Conservation (phyloP, 2,797 vertebrate species). For the Pipistrellus pipistrellus region DNA sequence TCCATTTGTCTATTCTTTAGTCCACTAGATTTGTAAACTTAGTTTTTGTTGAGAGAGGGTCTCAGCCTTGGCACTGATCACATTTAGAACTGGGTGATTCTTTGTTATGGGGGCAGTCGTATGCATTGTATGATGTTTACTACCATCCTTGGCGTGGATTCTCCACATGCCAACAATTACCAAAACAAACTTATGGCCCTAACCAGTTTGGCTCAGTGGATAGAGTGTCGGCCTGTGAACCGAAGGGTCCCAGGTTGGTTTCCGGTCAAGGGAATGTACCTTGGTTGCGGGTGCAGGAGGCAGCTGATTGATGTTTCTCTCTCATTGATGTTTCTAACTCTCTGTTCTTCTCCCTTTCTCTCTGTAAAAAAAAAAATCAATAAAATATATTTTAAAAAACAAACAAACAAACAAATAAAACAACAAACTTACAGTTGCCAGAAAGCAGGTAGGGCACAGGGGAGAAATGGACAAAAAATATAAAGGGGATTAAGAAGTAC, state of each 20-base stretch:
- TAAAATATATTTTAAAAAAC: no score
- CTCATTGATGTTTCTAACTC: no score
- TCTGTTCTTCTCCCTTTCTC: no score
- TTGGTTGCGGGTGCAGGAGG: no score
- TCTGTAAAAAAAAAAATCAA: no score
- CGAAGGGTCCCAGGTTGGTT: no score
- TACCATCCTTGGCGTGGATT: neutral
- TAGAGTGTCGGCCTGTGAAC: no score
- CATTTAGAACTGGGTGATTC: no score
- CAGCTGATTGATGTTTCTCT: no score
- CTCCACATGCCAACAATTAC: neutral
- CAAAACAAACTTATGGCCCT: neutral
- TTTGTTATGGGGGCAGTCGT: accelerated
- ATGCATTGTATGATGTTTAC: accelerated
- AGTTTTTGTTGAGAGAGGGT: neutral
- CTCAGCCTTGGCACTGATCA: neutral
- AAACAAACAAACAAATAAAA: no score
- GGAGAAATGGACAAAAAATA: neutral
- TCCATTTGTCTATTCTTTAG: neutral
- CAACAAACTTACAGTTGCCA: neutral
- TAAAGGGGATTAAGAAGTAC: neutral
- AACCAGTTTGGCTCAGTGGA: no score
- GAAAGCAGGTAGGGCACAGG: neutral
- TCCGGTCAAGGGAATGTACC: no score
- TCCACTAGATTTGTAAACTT: neutral